These are phyloP conservation scores for Nerophis lumbriciformis DNA, from an alignment of 2,113 vertebrate genomes.

Conservation along the genomic window DNA sequence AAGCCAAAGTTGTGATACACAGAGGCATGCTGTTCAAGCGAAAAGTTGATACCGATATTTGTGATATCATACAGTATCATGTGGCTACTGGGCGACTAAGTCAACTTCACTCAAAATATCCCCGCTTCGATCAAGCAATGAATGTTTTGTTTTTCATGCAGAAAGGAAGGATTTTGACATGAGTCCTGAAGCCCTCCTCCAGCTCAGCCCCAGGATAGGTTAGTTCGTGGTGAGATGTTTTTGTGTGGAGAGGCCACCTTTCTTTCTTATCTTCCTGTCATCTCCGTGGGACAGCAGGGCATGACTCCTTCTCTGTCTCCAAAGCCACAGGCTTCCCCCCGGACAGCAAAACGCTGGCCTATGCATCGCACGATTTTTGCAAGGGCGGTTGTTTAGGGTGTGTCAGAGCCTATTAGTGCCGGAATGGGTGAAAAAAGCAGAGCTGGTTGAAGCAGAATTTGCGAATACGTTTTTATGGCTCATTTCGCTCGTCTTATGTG, in stretches of 20 bases:
- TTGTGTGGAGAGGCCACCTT: constrained; percentile 67
- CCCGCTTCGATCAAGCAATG: constrained; percentile 21
- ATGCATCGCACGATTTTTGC: constrained; percentile 41
- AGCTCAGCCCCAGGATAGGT: constrained; percentile 53
- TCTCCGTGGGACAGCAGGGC: constrained; percentile 82
- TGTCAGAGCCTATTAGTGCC: constrained; percentile 59
- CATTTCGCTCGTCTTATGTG: constrained; percentile 31
- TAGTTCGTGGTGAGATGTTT: constrained; percentile 66
- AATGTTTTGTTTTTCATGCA: constrained; percentile 26
- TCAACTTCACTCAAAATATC: constrained; percentile 19
- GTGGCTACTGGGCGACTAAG: constrained; percentile 28
- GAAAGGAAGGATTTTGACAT: constrained; percentile 40
- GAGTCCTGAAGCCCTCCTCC: constrained; percentile 32
- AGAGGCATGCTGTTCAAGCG: constrained; percentile 57
- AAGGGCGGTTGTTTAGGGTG: constrained; percentile 58
- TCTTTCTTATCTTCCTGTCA: constrained; percentile 87
- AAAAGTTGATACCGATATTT: constrained; percentile 38
- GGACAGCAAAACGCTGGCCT: constrained; percentile 68
- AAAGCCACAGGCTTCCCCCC: constrained; percentile 71
- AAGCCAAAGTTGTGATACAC: constrained; percentile 52
- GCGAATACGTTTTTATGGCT: constrained; percentile 42
- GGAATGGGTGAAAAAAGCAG: constrained; percentile 59
- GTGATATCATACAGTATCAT: constrained; percentile 27
- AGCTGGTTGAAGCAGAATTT: constrained; percentile 28
- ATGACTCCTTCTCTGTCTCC: constrained; percentile 76